Evolutionary conservation across 2,113 vertebrate species (phyloP).

Genomic region (Seriola dumerili): DNA sequence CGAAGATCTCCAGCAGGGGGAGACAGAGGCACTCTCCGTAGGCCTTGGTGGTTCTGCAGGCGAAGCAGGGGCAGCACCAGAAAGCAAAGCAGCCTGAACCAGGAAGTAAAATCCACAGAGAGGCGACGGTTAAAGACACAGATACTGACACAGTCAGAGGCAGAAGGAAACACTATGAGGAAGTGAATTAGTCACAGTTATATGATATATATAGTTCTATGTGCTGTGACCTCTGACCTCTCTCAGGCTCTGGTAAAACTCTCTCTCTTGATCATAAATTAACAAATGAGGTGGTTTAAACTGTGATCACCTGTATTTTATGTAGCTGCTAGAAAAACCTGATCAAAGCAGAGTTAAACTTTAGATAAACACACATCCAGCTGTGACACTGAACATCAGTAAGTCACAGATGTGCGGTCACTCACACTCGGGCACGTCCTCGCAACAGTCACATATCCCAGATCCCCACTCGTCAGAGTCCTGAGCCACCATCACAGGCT

Average conservation of each 20-base stretch:
- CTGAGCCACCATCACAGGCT: conserved; percentile 53
- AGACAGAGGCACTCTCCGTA: conserved; percentile 81
- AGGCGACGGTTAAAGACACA: rapidly evolving
- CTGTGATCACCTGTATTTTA: background rate
- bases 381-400: background rate
- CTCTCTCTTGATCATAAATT: too few species aligned
- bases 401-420: background rate
- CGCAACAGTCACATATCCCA: conserved; percentile 76
- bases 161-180: background rate
- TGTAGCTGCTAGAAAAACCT: too few species aligned
- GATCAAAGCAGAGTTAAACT: too few species aligned
- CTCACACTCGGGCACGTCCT: conserved; percentile 76
- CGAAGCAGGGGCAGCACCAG: conserved; percentile 83
- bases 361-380: too few species aligned
- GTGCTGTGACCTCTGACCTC: background rate
- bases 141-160: background rate
- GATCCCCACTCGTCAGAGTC: conserved; percentile 74
- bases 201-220: too few species aligned
- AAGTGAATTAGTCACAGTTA: background rate
- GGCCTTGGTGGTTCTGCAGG: conserved; percentile 63
- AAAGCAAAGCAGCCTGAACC: conserved; percentile 78
- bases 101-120: background rate
- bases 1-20: conserved; percentile 79
- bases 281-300: background rate
- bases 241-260: background rate